A percentile compares a stretch with the other conserved stretches of the same genome.
phyloP scores from a whole-genome alignment of 2,888 invertebrate species.

The Chelonus formosanus region DNA sequence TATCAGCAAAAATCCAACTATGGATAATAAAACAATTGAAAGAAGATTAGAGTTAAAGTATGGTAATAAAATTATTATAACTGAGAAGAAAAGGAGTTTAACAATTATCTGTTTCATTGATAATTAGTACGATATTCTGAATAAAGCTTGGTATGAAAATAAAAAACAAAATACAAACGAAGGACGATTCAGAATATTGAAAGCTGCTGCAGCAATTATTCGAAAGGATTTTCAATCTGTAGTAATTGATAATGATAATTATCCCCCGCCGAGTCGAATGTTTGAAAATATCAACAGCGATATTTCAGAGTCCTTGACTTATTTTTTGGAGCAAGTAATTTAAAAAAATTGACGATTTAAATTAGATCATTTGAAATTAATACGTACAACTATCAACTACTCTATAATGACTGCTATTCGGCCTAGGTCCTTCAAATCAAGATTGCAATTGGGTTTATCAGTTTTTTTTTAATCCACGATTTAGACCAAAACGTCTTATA shows the following conservation, averaged over 20 bases:
- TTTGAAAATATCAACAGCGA: conserved; percentile 5
- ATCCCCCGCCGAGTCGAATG: conserved; percentile 8
- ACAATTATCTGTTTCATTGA: conserved; percentile 35
- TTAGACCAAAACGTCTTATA: conserved; percentile 24
- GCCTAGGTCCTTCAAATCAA: background rate
- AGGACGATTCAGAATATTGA: conserved; percentile 19
- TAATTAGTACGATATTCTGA: conserved; percentile 31
- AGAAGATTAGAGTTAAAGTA: conserved; percentile 14
- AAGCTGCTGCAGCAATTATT: conserved; percentile 36
- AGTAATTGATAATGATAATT: conserved; percentile 25
- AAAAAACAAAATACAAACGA: conserved; percentile 15
- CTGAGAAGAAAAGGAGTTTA: conserved; percentile 6
- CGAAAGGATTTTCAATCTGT: conserved; percentile 37
- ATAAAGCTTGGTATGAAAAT: conserved; percentile 26
- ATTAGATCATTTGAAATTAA: conserved; percentile 1
- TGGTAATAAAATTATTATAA: conserved; percentile 25
- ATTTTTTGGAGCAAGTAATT: conserved; percentile 8
- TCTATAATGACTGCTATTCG: conserved; percentile 10
- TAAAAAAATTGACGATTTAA: background rate
- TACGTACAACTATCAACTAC: conserved; percentile 7
- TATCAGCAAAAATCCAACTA: conserved; percentile 8
- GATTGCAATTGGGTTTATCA: conserved; percentile 3
- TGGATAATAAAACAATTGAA: conserved; percentile 15
- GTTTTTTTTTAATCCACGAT: conserved; percentile 18
- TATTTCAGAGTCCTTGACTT: conserved; percentile 6